Conservation (phyloP, 2,797 vertebrate genomes). For the Malurus leucopterus region DNA sequence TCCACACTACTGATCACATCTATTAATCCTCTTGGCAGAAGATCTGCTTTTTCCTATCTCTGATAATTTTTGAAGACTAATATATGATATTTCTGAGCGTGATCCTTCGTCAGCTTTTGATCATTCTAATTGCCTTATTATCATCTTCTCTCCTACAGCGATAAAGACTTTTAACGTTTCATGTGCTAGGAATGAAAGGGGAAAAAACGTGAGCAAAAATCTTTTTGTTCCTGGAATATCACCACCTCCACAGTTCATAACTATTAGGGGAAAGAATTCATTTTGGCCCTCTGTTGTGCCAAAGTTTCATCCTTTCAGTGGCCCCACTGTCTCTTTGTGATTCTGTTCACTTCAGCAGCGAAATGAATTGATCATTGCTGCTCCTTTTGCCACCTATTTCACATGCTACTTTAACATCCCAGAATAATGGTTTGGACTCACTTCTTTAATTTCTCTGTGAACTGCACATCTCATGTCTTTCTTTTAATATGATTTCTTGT, state of each 20-base stretch:
- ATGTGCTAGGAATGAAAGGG: not conserved
- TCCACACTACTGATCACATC: not conserved
- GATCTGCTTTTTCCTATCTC: not conserved
- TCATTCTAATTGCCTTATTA: conserved; percentile 54
- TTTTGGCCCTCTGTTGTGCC: conserved; percentile 25
- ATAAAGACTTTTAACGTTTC: conserved; percentile 41
- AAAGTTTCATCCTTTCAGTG: conserved; percentile 29
- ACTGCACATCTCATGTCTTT: not conserved
- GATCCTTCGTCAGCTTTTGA: conserved; percentile 45
- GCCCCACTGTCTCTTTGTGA: conserved; percentile 16
- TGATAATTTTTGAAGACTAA: conserved; percentile 28
- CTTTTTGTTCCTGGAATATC: conserved; percentile 43
- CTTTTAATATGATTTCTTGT: not conserved
- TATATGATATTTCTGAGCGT: not conserved
- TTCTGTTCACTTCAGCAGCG: conserved; percentile 20
- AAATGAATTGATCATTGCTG: conserved; percentile 44
- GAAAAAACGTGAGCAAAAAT: conserved; percentile 33
- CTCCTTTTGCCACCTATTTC: conserved; percentile 24
- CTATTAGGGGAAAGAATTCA: conserved; percentile 40
- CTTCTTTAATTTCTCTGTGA: conserved; percentile 30
- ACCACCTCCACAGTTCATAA: conserved; percentile 50
- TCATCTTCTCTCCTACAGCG: conserved; percentile 29
- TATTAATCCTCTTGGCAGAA: not conserved
- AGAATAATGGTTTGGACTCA: conserved; percentile 37
- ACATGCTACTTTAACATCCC: not conserved